These are phyloP conservation scores for Dolichallabes microphthalmus DNA, from an alignment of 2,113 vertebrate genomes.

Conservation along the genomic window DNA sequence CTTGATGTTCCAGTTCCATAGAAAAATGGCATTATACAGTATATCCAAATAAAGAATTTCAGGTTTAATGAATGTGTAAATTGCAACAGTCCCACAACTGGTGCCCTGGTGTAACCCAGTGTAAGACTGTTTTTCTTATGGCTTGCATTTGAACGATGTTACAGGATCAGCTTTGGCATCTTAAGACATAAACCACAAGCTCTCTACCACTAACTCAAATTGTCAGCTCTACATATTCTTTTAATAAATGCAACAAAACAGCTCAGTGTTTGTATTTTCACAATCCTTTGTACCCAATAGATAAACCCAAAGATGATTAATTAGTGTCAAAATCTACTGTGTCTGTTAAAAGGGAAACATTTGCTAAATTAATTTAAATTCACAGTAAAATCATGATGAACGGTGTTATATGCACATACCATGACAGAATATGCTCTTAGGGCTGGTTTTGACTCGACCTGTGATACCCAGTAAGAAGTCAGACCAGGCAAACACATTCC, in stretches of 20 bases:
- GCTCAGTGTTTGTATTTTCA: not conserved
- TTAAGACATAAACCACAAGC: not conserved
- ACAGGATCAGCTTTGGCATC: not conserved
- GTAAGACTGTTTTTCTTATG: not conserved
- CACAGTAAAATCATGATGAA: not conserved
- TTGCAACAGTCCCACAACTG: not conserved
- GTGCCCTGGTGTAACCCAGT: not conserved
- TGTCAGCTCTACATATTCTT: not conserved
- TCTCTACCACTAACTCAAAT: not conserved
- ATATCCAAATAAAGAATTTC: not conserved
- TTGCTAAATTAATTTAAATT: not conserved
- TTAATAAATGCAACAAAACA: not conserved
- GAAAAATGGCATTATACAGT: not conserved
- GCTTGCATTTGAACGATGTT: not conserved
- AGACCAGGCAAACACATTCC: slow-evolving; percentile 93
- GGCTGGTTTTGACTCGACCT: slow-evolving; percentile 89
- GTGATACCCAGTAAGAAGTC: slow-evolving; percentile 88
- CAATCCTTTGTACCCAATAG: not conserved
- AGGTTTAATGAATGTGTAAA: not conserved
- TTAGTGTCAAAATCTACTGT: not conserved
- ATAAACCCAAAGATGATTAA: not conserved
- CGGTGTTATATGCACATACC: slow-evolving; percentile 67
- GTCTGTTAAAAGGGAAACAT: not conserved
- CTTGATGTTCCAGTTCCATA: not conserved
- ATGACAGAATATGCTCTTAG: slow-evolving; percentile 88